Evolutionary conservation across 2,888 invertebrate species (phyloP), one percentile per base, ranked within the genome.

Genomic region (Heteromurus nitidus): DNA sequence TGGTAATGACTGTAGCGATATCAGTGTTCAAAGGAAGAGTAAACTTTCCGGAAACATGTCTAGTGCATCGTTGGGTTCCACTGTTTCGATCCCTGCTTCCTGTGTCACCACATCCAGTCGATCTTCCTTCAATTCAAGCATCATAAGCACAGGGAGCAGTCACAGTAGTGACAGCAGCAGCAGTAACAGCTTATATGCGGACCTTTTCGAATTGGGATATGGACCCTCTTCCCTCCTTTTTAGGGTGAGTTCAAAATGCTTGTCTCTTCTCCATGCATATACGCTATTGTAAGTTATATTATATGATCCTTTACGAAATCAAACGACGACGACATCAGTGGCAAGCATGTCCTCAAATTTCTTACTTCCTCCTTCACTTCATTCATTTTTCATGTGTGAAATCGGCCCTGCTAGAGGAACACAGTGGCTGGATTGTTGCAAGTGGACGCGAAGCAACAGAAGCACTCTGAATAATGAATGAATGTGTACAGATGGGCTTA

Each of bases 61-160:
- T 67, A 31, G 68, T 58, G 68, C 68, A 68, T 76, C 76, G 68
- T 68, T 76, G 60, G 76, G 76, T 31, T 76, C 76, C 13, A 76
- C 76, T 58, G 30, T 76, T 22, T 76, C 76, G 58, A 76, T 76
- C 68, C 76, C 76, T 60, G 76, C 76, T 60, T 76, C 76, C 68
- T 76, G 76, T 76, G 76, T 76, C 68, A 76, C 76, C 36, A 76
- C 76, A 44, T 76, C 76, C 60, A 76, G 76, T 47, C 44, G 68
- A 55, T 60, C 68, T 67, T 76, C 76, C 18, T 76, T 76, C 67
- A 76, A 76, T 60, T 76, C 76, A 31, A 76, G 68, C 55, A 68
- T 68, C 16, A 44, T 68, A 18, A 76, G 76, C 60, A 60, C 68
- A 7, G 76, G 30, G 11, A 76, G 76, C 55, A 76, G 70, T 82